phyloP scores from a whole-genome alignment of 2,888 invertebrate genomes.

The Blastobasis lacticolella region DNA sequence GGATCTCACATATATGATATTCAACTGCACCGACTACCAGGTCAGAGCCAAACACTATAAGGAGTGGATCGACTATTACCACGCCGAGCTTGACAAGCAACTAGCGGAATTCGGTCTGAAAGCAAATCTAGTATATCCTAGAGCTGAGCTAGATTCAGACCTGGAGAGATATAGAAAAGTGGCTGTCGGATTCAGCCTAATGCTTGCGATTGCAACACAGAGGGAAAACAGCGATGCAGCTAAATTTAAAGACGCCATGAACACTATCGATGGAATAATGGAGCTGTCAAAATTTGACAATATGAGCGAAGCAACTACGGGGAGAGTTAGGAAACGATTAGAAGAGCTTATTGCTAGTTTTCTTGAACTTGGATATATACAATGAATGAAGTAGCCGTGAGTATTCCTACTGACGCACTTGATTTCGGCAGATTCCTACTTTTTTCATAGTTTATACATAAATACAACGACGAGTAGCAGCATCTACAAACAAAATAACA shows the following conservation, averaged over 20 bases:
- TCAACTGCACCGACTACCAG: conserved; percentile 13
- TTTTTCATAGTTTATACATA: no score
- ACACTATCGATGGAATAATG: not conserved
- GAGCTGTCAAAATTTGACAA: not conserved
- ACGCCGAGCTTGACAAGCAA: not conserved
- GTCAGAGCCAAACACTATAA: conserved; percentile 3
- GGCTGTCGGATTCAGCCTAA: not conserved
- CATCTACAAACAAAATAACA: no score
- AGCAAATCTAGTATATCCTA: conserved; percentile 1
- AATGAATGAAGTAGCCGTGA: no score
- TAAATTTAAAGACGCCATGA: not conserved
- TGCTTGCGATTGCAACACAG: not conserved
- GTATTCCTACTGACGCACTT: no score
- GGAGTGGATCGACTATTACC: conserved; percentile 7
- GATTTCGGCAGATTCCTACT: no score
- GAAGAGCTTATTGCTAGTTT: not conserved
- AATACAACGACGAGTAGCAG: no score
- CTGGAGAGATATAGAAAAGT: conserved; percentile 10
- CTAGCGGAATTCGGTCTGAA: conserved; percentile 3
- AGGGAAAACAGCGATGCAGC: not conserved
- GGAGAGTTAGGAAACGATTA: not conserved
- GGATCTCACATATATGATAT: conserved; percentile 11
- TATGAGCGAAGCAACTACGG: not conserved
- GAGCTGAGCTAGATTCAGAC: conserved; percentile 5
- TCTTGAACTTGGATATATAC: not conserved